These are phyloP conservation scores for Monochamus saltuarius DNA, from an alignment of 1,140 invertebrate species.

Conservation along the genomic window DNA sequence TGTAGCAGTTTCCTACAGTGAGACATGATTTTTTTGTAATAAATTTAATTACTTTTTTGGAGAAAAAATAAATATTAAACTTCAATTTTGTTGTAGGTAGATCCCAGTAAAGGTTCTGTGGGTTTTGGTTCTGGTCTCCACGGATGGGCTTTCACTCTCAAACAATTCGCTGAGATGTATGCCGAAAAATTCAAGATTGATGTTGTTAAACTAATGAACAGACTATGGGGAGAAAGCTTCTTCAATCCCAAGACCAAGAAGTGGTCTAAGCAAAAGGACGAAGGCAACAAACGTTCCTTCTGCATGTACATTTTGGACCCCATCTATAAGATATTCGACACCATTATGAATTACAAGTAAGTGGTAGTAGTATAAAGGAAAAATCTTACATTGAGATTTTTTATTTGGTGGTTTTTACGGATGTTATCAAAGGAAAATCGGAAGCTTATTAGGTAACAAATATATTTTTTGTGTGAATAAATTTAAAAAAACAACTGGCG, in stretches of 20 bases:
- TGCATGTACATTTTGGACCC: slow-evolving; percentile 98
- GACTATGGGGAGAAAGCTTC: slow-evolving; percentile 97
- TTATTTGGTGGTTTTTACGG: no score
- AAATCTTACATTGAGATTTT: no score
- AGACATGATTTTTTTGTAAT: slow-evolving; percentile 28
- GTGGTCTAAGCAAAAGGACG: slow-evolving; percentile 90
- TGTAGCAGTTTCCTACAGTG: slow-evolving; percentile 42
- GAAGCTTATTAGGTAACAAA: slow-evolving; percentile 30
- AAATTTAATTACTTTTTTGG: background rate
- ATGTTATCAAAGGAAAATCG: slow-evolving; percentile 1
- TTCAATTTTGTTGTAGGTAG: slow-evolving; percentile 61
- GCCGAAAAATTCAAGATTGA: slow-evolving; percentile 98
- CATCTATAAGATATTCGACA: slow-evolving; percentile 98
- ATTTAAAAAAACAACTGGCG: slow-evolving; percentile 34
- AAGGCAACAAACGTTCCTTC: slow-evolving; percentile 94
- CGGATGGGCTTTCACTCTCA: slow-evolving; percentile 99
- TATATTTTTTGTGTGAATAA: slow-evolving; percentile 32
- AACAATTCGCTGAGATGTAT: slow-evolving; percentile 99
- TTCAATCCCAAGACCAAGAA: slow-evolving; percentile 98
- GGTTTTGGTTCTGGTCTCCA: slow-evolving; percentile 99
- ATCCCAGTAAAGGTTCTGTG: slow-evolving; percentile 96
- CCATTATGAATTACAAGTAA: slow-evolving; percentile 94
- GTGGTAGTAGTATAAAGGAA: background rate
- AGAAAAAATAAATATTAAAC: background rate
- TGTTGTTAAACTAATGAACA: slow-evolving; percentile 95